Evolutionary conservation across 2,888 invertebrate genomes (phyloP), one percentile per base, ranked within the genome.

Genomic region (Parthenolecanium corni): DNA sequence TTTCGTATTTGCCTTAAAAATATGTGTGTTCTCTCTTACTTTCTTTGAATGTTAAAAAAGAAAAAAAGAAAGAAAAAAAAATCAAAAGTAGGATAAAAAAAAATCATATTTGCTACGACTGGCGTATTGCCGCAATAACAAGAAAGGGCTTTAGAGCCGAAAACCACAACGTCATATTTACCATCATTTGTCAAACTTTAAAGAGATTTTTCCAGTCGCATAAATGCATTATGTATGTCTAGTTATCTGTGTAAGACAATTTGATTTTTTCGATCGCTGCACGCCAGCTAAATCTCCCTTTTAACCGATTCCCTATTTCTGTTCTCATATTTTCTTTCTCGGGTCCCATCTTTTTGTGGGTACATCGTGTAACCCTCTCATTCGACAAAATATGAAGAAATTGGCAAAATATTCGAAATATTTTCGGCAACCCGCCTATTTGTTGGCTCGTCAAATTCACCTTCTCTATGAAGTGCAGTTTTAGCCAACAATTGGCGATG

Each of bases 181-280:
- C 58, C 46, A 58, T 58, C 58, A 58, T 58, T 58, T 58, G 58
- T 58, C 58, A 58, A 58, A 58, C 46, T 58, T 58, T 58, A 58
- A 58, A 58, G 36, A 58, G 58, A 58, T 58, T 58, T 58, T 58
- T 58, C 58, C 58, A 58, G 58, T 49, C 58, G 46, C 58, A 58
- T 58, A 58, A 58, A 58, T 58, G 49, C 58, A 58, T 58, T 58
- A 58, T 58, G 58, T 58, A 58, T 58, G 58, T 58, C 49, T 58
- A 58, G 58, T 58, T 58, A 58, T 58, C 58, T 58, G 58, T 58
- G 58, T 38, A 49, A 58, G 58, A 58, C 58, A 58, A 58, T 58
- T 58, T 58, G 58, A 58, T 58, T 58, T 58, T 58, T 58, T 58
- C 58, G 58, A 58, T 58, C 46, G 49, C 36, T 58, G 18, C 44